Conservation (phyloP, 2,797 vertebrate species). For the Chromis chromis region DNA sequence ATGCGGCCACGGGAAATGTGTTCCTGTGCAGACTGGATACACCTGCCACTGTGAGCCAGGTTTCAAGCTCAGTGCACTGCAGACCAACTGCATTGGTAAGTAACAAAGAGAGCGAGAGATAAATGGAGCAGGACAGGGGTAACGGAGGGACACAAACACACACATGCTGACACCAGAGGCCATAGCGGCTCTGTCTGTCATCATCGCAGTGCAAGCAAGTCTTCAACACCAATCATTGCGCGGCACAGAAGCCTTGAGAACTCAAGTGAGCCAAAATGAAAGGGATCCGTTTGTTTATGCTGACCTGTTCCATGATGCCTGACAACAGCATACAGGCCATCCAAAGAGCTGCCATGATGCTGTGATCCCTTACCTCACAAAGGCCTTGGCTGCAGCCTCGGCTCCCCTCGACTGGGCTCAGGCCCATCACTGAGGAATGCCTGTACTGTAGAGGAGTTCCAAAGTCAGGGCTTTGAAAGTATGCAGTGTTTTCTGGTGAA, state of each 20-base stretch:
- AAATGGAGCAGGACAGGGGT: conserved; percentile 10
- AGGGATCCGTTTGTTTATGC: conserved; percentile 67
- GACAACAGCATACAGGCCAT: conserved; percentile 63
- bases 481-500: conserved; percentile 29
- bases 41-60: conserved; percentile 89
- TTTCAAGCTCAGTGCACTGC: conserved; percentile 86
- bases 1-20: conserved; percentile 89
- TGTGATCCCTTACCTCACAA: conserved; percentile 69
- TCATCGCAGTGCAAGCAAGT: conserved; percentile 43
- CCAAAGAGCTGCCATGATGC: conserved; percentile 71
- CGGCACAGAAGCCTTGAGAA: conserved; percentile 58
- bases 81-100: conserved; percentile 89
- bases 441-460: conserved; percentile 41
- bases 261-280: conserved; percentile 61
- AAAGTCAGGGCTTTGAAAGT: conserved; percentile 47
- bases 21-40: conserved; percentile 87
- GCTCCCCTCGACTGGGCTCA: conserved; percentile 52
- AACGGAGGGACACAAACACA: conserved; percentile 28
- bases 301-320: conserved; percentile 71
- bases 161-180: conserved; percentile 38
- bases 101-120: not conserved
- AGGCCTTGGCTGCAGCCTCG: conserved; percentile 52
- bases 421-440: conserved; percentile 57
- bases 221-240: conserved; percentile 48
- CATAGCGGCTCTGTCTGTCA: conserved; percentile 47